phyloP scores from a whole-genome alignment of 2,797 vertebrate species.

The Rhadinocentrus ornatus region DNA sequence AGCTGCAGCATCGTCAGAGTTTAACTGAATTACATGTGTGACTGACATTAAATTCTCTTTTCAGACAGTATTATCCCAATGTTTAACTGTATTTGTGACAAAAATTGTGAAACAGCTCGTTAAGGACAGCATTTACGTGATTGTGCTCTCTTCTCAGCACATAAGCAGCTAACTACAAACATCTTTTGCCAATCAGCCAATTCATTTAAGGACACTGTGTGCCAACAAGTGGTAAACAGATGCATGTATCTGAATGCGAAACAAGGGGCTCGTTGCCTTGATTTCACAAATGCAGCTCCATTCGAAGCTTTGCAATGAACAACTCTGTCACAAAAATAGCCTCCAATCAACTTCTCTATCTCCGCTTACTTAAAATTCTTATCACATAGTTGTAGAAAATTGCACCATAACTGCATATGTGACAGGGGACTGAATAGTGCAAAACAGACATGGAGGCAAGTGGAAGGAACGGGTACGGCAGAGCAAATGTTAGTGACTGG shows the following conservation, averaged over 20 bases:
- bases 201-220: constrained; percentile 63
- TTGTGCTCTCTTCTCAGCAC: constrained; percentile 35
- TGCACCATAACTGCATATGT: constrained; percentile 40
- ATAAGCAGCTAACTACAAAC: constrained; percentile 55
- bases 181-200: constrained; percentile 60
- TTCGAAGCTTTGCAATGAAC: constrained; percentile 48
- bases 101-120: constrained; percentile 33
- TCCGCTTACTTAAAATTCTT: constrained; percentile 45
- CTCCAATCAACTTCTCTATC: constrained; percentile 34
- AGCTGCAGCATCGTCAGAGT: constrained; percentile 40
- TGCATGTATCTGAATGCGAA: constrained; percentile 50
- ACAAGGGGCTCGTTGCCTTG: constrained; percentile 36
- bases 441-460: constrained; percentile 19
- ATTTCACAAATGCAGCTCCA: constrained; percentile 13
- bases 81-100: constrained; percentile 16
- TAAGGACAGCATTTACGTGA: constrained; percentile 35
- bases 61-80: constrained; percentile 5
- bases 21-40: constrained; percentile 19
- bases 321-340: constrained; percentile 22
- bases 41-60: constrained; percentile 32
- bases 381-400: constrained; percentile 39
- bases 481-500: constrained; percentile 45
- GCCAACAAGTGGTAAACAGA: constrained; percentile 56
- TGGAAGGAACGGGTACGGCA: constrained; percentile 21
- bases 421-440: constrained; percentile 47